Evolutionary conservation across 1,140 invertebrate species (phyloP).

Genomic region (Stratiolaelaps scimitus): DNA sequence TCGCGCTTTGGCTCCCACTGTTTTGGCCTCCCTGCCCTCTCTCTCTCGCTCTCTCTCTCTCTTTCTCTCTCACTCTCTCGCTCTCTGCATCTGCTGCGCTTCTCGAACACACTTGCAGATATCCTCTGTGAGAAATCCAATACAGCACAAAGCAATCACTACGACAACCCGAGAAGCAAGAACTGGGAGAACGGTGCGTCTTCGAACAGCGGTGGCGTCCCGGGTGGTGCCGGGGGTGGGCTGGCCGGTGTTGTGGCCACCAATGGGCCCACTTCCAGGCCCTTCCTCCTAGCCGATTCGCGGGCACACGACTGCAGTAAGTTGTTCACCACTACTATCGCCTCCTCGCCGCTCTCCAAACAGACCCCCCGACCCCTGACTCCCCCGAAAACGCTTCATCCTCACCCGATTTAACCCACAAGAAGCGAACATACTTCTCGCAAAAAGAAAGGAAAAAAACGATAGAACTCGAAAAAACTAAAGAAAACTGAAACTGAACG

Average conservation of each 20-base stretch:
- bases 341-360: too few relatives aligned
- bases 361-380: too few relatives aligned
- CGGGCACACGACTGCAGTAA: slow-evolving; percentile 25
- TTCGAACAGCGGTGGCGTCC: slow-evolving; percentile 11
- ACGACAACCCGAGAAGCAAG: slow-evolving; percentile 28
- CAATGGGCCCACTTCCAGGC: not conserved
- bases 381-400: too few relatives aligned
- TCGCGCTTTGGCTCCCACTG: not conserved
- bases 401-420: too few relatives aligned
- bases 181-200: slow-evolving; percentile 25
- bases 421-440: too few relatives aligned
- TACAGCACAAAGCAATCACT: slow-evolving; percentile 27
- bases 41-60: slow-evolving; percentile 3
- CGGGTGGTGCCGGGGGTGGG: too few relatives aligned
- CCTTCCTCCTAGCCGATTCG: not conserved
- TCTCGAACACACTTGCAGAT: not conserved
- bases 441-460: too few relatives aligned
- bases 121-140: slow-evolving; percentile 29
- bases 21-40: not conserved
- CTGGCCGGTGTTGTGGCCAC: too few relatives aligned
- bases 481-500: too few relatives aligned
- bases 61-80: not conserved
- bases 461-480: too few relatives aligned
- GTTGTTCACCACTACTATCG: not conserved
- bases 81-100: too few relatives aligned